A percentile compares a stretch with the other conserved stretches of the same genome.
Evolutionary conservation across 23 tunicate genomes (phyloP).

Genomic region (Pegea sp.): DNA sequence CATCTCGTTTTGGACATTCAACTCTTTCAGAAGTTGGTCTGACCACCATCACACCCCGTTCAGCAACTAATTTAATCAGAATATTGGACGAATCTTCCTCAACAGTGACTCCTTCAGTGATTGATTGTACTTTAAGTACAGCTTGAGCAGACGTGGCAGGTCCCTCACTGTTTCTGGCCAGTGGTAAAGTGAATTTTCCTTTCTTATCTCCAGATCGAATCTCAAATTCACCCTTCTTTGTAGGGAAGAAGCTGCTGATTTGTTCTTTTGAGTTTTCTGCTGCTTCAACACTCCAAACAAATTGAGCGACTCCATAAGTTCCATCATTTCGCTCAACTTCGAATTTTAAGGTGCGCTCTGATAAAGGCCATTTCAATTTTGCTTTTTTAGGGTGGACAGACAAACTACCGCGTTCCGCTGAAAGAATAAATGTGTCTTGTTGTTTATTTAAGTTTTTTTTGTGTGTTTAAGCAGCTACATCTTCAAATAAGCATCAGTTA

Average conservation of each 20-base stretch:
- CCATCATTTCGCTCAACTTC: slow-evolving; percentile 11
- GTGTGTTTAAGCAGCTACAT: neutral
- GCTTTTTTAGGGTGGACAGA: neutral
- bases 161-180: slow-evolving; percentile 5
- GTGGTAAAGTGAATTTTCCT: slow-evolving; percentile 3
- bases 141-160: slow-evolving; percentile 2
- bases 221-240: slow-evolving; percentile 1
- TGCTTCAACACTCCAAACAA: slow-evolving; percentile 21
- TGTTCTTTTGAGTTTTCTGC: neutral
- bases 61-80: slow-evolving; percentile 3
- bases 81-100: neutral
- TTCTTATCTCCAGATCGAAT: slow-evolving; percentile 2
- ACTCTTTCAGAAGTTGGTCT: neutral
- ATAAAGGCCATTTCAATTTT: slow-evolving; percentile 16
- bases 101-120: slow-evolving; percentile 9
- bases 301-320: slow-evolving; percentile 13
- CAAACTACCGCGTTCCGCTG: slow-evolving; percentile 39
- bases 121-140: neutral
- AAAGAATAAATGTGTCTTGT: slow-evolving; percentile 9
- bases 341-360: slow-evolving; percentile 4
- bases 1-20: slow-evolving; percentile 6
- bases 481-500: no score
- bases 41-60: slow-evolving; percentile 6
- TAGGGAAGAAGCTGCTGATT: neutral
- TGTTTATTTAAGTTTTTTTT: neutral